Evolutionary conservation across 2,888 invertebrate genomes (phyloP).

Genomic region (Polyploca ridens): DNA sequence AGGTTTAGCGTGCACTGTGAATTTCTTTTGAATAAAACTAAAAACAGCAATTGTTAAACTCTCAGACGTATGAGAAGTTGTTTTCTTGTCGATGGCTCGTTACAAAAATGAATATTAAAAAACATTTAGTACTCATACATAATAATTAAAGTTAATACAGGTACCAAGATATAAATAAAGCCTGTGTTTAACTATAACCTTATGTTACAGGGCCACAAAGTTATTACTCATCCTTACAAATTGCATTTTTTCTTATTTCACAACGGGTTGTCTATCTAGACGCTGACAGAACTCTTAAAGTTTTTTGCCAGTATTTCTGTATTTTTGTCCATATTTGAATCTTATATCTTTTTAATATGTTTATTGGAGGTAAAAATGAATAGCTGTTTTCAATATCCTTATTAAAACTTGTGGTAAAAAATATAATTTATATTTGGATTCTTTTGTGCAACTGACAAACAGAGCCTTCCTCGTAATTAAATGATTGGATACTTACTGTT

Average conservation of each 20-base stretch:
- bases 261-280: conserved; percentile 19
- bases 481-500: not conserved
- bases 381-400: not conserved
- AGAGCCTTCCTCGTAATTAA: not conserved
- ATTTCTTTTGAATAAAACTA: too few relatives aligned
- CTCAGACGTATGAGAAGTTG: conserved; percentile 12
- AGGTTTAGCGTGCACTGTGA: too few relatives aligned
- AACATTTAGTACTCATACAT: conserved; percentile 1
- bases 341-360: not conserved
- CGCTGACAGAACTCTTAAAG: conserved; percentile 13
- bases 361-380: not conserved
- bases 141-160: conserved; percentile 20
- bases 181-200: conserved; percentile 44
- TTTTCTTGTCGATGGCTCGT: not conserved
- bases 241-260: conserved; percentile 27
- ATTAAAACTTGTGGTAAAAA: not conserved
- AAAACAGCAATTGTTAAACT: conserved; percentile 3
- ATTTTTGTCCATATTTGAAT: not conserved
- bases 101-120: conserved; percentile 1
- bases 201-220: conserved; percentile 37
- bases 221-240: conserved; percentile 38
- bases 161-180: conserved; percentile 39
- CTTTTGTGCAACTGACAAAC: not conserved
- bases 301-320: conserved; percentile 4
- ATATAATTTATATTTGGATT: not conserved